Evolutionary conservation across 2,888 invertebrate genomes (phyloP).

Genomic region (Thymelicus sylvestris): DNA sequence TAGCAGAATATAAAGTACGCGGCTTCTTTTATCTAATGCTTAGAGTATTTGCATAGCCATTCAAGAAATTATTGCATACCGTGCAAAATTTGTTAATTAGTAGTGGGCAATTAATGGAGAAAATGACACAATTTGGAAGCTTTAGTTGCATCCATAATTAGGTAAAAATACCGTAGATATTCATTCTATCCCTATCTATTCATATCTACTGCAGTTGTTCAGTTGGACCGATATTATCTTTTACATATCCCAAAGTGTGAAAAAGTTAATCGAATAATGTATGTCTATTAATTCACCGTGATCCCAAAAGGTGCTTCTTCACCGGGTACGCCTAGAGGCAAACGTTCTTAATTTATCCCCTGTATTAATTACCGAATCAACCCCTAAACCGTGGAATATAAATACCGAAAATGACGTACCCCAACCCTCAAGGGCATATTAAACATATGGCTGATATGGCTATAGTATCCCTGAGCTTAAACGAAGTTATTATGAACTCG

Average conservation of each 20-base stretch:
- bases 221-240: too few species aligned
- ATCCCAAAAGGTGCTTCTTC: conserved; percentile 26
- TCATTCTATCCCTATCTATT: too few species aligned
- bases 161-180: too few species aligned
- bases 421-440: conserved; percentile 75
- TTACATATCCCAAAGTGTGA: not conserved
- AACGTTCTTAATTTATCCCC: conserved; percentile 44
- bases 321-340: conserved; percentile 71
- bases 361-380: conserved; percentile 50
- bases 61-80: conserved; percentile 7
- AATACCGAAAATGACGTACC: conserved; percentile 45
- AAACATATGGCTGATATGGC: conserved; percentile 60
- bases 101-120: too few species aligned
- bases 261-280: conserved; percentile 22
- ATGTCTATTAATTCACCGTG: conserved; percentile 14
- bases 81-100: conserved; percentile 10
- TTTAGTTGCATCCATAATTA: too few species aligned
- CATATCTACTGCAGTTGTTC: too few species aligned
- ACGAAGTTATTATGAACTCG: conserved; percentile 61
- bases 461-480: conserved; percentile 61
- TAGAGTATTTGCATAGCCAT: conserved; percentile 8
- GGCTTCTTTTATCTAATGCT: conserved; percentile 13
- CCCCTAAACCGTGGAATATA: conserved; percentile 47
- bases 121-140: too few species aligned
- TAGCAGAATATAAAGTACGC: conserved; percentile 18